These are phyloP conservation scores for Pionites leucogaster DNA, from an alignment of 2,113 vertebrate genomes.

Conservation along the genomic window DNA sequence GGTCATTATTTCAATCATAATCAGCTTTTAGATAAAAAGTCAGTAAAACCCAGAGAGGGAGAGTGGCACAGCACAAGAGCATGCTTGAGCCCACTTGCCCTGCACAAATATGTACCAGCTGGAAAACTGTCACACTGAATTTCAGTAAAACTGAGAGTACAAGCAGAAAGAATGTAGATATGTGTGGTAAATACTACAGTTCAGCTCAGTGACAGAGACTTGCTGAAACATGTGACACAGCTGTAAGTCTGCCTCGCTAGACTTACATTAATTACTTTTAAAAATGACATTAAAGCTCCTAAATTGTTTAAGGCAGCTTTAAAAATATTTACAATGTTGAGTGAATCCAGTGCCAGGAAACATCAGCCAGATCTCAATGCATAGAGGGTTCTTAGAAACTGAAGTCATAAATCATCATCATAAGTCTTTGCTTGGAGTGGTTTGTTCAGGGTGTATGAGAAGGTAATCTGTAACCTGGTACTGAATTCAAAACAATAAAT, in stretches of 20 bases:
- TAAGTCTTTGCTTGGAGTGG: neutral
- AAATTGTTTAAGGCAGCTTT: neutral
- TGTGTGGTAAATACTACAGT: neutral
- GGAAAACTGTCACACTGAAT: neutral
- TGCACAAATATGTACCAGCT: neutral
- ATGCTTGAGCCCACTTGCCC: neutral
- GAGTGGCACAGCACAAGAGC: neutral
- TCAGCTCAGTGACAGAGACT: neutral
- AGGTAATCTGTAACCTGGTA: neutral
- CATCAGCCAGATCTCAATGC: neutral
- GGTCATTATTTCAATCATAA: neutral
- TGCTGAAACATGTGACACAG: neutral
- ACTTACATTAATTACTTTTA: neutral
- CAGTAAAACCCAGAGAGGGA: neutral
- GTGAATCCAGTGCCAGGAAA: neutral
- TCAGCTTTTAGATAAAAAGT: neutral
- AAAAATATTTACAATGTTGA: constrained; percentile 12
- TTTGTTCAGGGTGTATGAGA: neutral
- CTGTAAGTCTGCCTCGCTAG: neutral
- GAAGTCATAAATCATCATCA: constrained; percentile 20
- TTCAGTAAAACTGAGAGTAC: neutral
- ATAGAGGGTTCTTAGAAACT: neutral
- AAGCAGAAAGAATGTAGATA: neutral
- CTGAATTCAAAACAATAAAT: neutral
- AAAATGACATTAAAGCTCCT: neutral